These are phyloP conservation scores for Cataglyphis rosenhaueri DNA, from an alignment of 2,888 invertebrate genomes.

Conservation along the genomic window DNA sequence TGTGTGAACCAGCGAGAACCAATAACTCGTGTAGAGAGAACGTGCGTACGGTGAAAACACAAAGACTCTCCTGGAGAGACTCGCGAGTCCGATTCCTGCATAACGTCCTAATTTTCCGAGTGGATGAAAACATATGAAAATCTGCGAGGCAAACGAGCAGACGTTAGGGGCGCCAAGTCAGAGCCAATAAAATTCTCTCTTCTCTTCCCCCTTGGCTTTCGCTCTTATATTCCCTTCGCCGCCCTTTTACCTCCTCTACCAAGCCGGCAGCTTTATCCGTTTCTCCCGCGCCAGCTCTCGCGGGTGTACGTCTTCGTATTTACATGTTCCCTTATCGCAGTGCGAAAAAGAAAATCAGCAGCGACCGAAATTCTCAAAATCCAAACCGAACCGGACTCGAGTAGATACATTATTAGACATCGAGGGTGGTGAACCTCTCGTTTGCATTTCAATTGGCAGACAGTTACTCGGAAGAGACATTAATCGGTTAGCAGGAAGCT, in stretches of 20 bases:
- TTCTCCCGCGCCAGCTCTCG: conserved; percentile 53
- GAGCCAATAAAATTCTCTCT: conserved; percentile 84
- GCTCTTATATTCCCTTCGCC: conserved; percentile 67
- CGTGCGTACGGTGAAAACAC: conserved; percentile 26
- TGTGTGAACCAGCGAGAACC: not conserved
- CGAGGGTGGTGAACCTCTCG: conserved; percentile 59
- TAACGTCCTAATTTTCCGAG: conserved; percentile 85
- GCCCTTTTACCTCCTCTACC: conserved; percentile 60
- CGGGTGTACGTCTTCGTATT: conserved; percentile 44
- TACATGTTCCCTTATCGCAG: conserved; percentile 38
- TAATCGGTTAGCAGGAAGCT: conserved; percentile 73
- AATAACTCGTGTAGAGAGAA: conserved; percentile 26
- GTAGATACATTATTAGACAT: conserved; percentile 61
- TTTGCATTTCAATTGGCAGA: conserved; percentile 75
- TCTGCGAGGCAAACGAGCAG: conserved; percentile 84
- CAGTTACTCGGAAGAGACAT: conserved; percentile 72
- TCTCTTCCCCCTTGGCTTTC: conserved; percentile 72
- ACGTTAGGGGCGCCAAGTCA: conserved; percentile 82
- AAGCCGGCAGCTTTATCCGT: conserved; percentile 69
- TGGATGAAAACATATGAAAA: conserved; percentile 85
- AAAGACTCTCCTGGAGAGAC: conserved; percentile 53
- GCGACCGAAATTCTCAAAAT: conserved; percentile 9
- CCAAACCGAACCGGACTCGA: conserved; percentile 42
- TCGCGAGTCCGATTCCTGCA: conserved; percentile 71
- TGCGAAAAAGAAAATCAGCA: not conserved